These are phyloP conservation scores for Saguinus imperator DNA, from an alignment of 2,113 vertebrate species.

Conservation along the genomic window DNA sequence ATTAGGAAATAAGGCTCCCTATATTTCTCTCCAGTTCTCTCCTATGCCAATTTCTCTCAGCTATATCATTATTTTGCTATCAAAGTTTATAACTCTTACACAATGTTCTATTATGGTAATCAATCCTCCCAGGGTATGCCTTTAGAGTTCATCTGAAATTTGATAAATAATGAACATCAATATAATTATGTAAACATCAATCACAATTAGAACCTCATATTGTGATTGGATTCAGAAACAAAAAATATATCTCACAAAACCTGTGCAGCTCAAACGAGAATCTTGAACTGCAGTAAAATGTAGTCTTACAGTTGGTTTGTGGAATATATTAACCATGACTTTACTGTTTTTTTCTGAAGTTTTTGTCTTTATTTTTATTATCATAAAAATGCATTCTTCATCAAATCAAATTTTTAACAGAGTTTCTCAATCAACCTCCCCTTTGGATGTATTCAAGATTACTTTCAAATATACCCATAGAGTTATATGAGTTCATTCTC, in stretches of 20 bases:
- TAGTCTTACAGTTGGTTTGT: not conserved
- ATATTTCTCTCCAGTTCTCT: conserved; percentile 11
- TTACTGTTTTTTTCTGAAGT: not conserved
- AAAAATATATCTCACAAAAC: conserved; percentile 42
- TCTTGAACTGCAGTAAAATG: conserved; percentile 38
- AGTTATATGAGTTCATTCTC: not conserved
- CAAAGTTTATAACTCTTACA: conserved; percentile 66
- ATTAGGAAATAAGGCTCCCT: not conserved
- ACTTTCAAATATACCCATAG: not conserved
- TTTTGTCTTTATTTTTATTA: conserved; percentile 33
- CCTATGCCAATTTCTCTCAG: conserved; percentile 35
- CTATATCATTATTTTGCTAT: conserved; percentile 62
- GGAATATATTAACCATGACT: not conserved
- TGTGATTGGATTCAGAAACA: conserved; percentile 39
- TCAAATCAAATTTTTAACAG: conserved; percentile 14
- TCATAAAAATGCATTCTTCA: not conserved
- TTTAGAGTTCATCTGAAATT: conserved; percentile 74
- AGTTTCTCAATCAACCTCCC: not conserved
- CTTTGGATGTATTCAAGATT: not conserved
- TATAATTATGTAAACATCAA: conserved; percentile 71
- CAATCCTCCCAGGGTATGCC: conserved; percentile 55
- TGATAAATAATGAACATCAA: conserved; percentile 71
- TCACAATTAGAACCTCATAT: conserved; percentile 65
- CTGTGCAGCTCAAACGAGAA: conserved; percentile 24
- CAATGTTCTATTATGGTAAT: conserved; percentile 65